phyloP scores from a whole-genome alignment of 2,797 vertebrate genomes.

The Acipenser ruthenus region DNA sequence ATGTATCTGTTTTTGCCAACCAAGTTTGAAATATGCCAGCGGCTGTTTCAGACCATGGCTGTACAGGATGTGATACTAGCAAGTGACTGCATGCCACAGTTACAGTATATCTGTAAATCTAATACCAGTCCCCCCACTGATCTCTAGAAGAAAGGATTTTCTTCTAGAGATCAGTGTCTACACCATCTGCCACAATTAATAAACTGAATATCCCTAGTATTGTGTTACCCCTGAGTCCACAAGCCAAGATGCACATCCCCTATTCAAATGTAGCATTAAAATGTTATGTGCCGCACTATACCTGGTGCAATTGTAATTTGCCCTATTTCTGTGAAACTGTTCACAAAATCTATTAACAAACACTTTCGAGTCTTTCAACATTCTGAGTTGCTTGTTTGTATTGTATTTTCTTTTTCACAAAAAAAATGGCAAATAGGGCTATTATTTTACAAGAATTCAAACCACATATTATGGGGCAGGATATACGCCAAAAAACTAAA shows the following conservation, averaged over 20 bases:
- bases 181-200: constrained; percentile 9
- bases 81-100: neutral
- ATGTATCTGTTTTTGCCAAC: neutral
- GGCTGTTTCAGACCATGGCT: neutral
- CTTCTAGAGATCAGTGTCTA: constrained; percentile 9
- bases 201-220: constrained; percentile 3
- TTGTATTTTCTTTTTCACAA: no score
- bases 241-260: neutral
- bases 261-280: neutral
- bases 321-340: no score
- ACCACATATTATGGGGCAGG: no score
- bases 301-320: no score
- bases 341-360: no score
- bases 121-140: constrained; percentile 3
- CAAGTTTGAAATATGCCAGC: neutral
- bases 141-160: constrained; percentile 13
- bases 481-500: no score
- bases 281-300: no score
- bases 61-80: constrained; percentile 7
- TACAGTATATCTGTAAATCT: constrained; percentile 14
- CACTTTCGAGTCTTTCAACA: no score
- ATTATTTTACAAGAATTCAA: no score
- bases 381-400: no score
- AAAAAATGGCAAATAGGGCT: no score
- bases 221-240: neutral